A percentile compares a stretch with the other conserved stretches of the same genome.
These are phyloP conservation scores for Nephrotoma guestfalica DNA, from an alignment of 2,888 invertebrate genomes.

Conservation along the genomic window DNA sequence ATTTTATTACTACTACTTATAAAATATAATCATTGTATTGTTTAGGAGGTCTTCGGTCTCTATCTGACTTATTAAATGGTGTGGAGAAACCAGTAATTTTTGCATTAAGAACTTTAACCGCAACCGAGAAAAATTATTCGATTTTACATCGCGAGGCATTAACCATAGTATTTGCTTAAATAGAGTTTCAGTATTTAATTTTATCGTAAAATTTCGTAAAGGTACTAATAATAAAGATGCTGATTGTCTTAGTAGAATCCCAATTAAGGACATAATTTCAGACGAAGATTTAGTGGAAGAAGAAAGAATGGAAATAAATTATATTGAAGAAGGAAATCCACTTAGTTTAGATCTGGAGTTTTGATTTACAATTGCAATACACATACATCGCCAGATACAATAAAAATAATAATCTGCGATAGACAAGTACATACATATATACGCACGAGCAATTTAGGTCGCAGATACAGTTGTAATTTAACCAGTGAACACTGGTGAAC, in stretches of 20 bases:
- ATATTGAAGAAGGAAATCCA: neutral
- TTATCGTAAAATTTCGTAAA: neutral
- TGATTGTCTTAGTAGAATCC: neutral
- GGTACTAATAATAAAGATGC: neutral
- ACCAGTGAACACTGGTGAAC: too few species aligned
- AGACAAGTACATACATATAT: too few species aligned
- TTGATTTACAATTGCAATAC: too few species aligned
- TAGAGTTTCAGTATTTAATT: neutral
- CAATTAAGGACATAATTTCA: neutral
- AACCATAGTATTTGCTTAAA: neutral
- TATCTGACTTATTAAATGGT: too few species aligned
- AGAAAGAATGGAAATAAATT: neutral
- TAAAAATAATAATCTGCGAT: too few species aligned
- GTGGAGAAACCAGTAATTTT: neutral
- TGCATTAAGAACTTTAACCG: neutral
- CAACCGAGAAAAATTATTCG: neutral
- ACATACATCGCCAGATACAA: too few species aligned
- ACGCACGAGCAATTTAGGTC: too few species aligned
- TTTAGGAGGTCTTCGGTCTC: too few species aligned
- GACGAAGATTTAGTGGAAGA: neutral
- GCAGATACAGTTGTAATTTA: too few species aligned
- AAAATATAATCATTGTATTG: too few species aligned
- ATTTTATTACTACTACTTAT: too few species aligned
- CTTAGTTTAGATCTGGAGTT: neutral
- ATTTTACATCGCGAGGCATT: neutral